Conservation (phyloP, 1,140 invertebrate species). For the Trichonephila clavipes region DNA sequence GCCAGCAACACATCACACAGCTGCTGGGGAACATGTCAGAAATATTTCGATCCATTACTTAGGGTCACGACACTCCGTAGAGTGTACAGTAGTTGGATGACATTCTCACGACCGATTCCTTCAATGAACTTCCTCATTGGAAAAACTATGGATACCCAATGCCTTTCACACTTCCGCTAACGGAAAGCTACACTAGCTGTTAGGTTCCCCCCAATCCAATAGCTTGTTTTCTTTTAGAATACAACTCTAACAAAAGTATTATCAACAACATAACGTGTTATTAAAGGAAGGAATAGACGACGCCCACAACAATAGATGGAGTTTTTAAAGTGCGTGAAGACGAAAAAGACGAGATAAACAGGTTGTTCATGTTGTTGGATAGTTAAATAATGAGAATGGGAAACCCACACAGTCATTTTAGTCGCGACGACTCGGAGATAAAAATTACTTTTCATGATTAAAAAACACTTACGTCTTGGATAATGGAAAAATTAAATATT, state of each 20-base stretch:
- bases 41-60: constrained; percentile 53
- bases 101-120: background rate
- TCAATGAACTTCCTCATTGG: constrained; percentile 10
- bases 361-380: background rate
- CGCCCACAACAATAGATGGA: background rate
- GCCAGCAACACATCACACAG: constrained; percentile 4
- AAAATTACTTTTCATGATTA: too few relatives aligned
- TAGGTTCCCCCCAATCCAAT: background rate
- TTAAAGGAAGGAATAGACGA: background rate
- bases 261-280: background rate
- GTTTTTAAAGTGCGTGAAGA: background rate
- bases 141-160: background rate
- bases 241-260: background rate
- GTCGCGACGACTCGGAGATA: too few relatives aligned
- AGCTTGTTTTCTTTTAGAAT: background rate
- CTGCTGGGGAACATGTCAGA: constrained; percentile 14
- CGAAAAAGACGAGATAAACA: background rate
- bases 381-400: background rate
- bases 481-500: too few relatives aligned
- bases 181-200: too few relatives aligned
- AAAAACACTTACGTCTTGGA: too few relatives aligned
- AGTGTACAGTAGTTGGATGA: background rate
- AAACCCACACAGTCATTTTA: background rate
- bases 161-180: too few relatives aligned
- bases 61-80: constrained; percentile 25